Conservation (phyloP, 2,113 vertebrate genomes). For the Phasianus colchicus region DNA sequence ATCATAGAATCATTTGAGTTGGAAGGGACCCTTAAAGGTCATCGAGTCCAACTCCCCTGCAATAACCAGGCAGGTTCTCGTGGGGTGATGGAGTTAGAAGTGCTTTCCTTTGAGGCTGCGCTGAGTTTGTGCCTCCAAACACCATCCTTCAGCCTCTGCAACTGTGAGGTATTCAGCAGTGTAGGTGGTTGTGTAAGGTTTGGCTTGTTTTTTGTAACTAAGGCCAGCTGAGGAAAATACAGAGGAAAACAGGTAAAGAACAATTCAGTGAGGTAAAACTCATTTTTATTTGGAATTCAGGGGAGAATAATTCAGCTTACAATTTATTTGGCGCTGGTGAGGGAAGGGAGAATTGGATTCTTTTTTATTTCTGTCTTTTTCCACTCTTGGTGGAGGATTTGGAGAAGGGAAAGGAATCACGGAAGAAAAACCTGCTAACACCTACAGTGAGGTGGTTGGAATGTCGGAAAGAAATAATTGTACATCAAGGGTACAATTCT, state of each 20-base stretch:
- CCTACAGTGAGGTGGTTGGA: neutral
- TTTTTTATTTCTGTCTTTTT: neutral
- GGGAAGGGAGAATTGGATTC: neutral
- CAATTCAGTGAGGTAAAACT: neutral
- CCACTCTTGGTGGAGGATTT: neutral
- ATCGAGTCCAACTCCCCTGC: no score
- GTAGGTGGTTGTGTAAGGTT: fast-evolving
- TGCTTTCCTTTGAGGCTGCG: neutral
- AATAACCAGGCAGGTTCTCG: neutral
- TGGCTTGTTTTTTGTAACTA: neutral
- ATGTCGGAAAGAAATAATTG: neutral
- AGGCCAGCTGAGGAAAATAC: neutral
- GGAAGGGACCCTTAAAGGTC: no score
- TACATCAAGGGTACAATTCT: neutral
- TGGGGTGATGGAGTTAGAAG: neutral
- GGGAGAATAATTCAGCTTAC: neutral
- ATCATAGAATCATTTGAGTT: no score
- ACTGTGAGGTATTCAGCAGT: neutral
- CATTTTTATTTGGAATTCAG: neutral
- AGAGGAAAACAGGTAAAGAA: neutral
- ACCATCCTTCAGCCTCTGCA: neutral
- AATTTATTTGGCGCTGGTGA: neutral
- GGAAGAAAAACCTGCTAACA: neutral
- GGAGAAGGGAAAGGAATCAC: neutral
- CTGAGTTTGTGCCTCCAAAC: neutral